These are phyloP conservation scores for Eira barbara DNA, from an alignment of 2,113 vertebrate genomes.

Conservation along the genomic window DNA sequence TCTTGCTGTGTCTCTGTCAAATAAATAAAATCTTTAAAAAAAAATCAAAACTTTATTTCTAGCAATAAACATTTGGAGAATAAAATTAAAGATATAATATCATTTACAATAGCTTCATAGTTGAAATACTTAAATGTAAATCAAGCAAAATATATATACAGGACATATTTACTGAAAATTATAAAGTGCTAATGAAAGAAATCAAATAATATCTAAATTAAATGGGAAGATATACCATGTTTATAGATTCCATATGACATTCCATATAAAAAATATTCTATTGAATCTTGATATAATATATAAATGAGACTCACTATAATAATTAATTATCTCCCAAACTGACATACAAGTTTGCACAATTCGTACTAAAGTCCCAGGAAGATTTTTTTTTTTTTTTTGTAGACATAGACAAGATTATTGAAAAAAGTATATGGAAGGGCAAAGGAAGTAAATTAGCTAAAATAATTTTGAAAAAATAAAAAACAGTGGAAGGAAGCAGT, in stretches of 20 bases:
- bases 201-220: neutral
- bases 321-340: neutral
- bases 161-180: neutral
- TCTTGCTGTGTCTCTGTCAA: no score
- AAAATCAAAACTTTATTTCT: neutral
- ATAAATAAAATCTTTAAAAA: no score
- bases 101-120: neutral
- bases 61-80: neutral
- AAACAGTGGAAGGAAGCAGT: neutral
- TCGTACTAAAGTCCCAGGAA: neutral
- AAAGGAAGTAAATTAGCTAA: neutral
- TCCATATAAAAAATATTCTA: neutral
- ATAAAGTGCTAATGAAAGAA: neutral
- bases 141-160: neutral
- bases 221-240: neutral
- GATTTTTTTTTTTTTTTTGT: neutral
- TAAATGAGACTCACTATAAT: neutral
- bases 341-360: neutral
- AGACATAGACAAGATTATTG: neutral
- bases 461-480: neutral
- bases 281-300: neutral
- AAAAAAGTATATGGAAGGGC: neutral
- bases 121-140: neutral
- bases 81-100: neutral
- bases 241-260: neutral